Percentiles rank a stretch among this genome's conserved stretches.
These are phyloP conservation scores for Phymanthus crucifer DNA, from an alignment of 92 coral and sea anemone species.

Conservation along the genomic window DNA sequence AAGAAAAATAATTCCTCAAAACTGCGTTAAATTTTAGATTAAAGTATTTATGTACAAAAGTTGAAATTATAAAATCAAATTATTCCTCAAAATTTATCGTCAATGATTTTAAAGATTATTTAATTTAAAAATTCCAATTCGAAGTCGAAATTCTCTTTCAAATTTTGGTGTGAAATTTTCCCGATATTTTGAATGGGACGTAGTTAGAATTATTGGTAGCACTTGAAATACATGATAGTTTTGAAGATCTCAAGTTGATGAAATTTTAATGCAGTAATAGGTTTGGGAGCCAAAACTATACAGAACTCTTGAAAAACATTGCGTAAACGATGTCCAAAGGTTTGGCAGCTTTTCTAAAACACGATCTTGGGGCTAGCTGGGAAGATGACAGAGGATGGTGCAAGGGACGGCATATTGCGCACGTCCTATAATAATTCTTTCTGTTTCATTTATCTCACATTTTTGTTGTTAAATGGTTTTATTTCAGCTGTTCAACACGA, in stretches of 20 bases:
- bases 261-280: neutral
- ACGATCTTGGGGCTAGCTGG: neutral
- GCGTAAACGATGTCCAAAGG: neutral
- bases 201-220: too few species aligned
- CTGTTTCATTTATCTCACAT: too few species aligned
- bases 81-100: neutral
- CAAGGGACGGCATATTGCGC: neutral
- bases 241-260: neutral
- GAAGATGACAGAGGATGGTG: neutral
- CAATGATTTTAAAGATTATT: neutral
- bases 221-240: neutral
- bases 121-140: neutral
- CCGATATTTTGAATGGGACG: too few species aligned
- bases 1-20: too few species aligned
- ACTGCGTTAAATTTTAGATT: too few species aligned
- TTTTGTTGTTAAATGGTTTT: neutral
- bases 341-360: neutral
- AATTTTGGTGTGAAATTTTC: too few species aligned
- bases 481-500: constrained; percentile 96
- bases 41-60: neutral
- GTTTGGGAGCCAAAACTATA: neutral
- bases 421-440: neutral
- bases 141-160: neutral
- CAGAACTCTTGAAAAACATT: neutral
- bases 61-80: neutral